Evolutionary conservation across 2,888 invertebrate genomes (phyloP).

Genomic region (Plusia festucae): DNA sequence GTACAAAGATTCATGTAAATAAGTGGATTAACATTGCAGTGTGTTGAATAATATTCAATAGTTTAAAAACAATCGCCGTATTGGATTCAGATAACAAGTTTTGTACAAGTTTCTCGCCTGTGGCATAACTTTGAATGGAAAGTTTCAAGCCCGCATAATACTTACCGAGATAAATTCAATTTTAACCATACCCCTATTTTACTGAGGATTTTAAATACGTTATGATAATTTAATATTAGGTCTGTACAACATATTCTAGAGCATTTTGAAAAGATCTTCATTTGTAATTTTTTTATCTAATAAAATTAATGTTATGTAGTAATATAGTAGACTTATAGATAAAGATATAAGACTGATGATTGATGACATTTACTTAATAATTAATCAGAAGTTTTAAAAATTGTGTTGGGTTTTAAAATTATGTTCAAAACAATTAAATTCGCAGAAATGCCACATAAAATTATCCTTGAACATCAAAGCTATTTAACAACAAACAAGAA

Average conservation of each 20-base stretch:
- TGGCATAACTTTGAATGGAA: conserved; percentile 24
- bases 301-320: no score
- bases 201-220: neutral
- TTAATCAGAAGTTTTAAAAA: no score
- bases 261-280: no score
- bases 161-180: conserved; percentile 39
- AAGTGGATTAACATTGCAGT: conserved; percentile 10
- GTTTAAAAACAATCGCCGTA: conserved; percentile 17
- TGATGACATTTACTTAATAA: no score
- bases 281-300: no score
- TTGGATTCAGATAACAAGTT: conserved; percentile 40
- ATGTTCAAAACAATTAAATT: neutral
- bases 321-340: no score
- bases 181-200: neutral
- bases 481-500: neutral
- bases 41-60: conserved; percentile 11
- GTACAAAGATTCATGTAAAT: neutral
- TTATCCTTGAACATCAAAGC: neutral
- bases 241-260: no score
- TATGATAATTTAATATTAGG: neutral
- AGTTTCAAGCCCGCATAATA: conserved; percentile 45
- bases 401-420: no score
- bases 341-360: no score
- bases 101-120: conserved; percentile 15
- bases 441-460: neutral